Evolutionary conservation across 2,797 vertebrate species (phyloP).

Genomic region (Coilia nasus): DNA sequence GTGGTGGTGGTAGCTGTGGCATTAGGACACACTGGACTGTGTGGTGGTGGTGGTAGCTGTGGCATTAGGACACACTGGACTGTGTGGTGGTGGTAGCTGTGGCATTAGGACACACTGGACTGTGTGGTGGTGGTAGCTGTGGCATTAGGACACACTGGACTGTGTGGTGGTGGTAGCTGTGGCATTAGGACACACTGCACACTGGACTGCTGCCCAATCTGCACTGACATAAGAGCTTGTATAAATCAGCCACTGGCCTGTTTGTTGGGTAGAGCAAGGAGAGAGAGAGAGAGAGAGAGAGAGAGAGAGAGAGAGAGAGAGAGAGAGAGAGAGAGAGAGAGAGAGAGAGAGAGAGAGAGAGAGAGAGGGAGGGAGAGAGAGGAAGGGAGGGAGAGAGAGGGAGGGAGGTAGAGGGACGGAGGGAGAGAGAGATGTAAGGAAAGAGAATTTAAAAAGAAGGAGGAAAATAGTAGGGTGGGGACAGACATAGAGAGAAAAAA

Average conservation of each 20-base stretch:
- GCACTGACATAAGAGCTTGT: not conserved
- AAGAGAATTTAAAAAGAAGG: not conserved
- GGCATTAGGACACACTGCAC: no score
- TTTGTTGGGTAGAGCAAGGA: not conserved
- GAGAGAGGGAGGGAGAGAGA: not conserved
- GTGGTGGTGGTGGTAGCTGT: no score
- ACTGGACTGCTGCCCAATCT: not conserved
- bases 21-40: not conserved
- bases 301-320: not conserved
- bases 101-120: not conserved
- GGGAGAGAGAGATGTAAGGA: not conserved
- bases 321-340: not conserved
- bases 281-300: not conserved
- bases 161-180: no score
- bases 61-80: not conserved
- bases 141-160: not conserved
- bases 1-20: not conserved
- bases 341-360: not conserved
- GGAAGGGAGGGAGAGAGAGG: no score
- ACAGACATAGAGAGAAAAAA: not conserved
- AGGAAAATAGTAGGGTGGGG: not conserved
- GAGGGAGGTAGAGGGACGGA: not conserved
- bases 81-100: no score
- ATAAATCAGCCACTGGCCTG: not conserved
- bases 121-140: no score